A percentile compares a stretch with the other conserved stretches of the same genome.
Conservation (phyloP, 2,797 vertebrate species). For the Poeciliopsis gracilis region DNA sequence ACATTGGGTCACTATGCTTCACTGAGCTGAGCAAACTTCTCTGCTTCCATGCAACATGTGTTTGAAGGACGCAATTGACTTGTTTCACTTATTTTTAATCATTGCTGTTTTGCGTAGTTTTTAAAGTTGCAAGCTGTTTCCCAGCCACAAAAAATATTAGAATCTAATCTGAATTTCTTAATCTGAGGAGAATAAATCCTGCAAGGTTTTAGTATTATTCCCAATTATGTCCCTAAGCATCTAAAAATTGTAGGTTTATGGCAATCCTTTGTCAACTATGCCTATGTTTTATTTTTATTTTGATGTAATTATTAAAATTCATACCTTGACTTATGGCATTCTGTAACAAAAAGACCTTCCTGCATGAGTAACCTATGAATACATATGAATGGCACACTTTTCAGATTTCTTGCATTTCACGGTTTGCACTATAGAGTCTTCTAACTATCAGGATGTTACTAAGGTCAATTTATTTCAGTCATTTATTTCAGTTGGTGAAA, state of each 20-base stretch:
- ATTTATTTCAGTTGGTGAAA: too few species aligned
- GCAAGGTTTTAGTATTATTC: not conserved
- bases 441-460: too few species aligned
- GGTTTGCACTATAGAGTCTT: not conserved
- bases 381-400: not conserved
- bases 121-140: not conserved
- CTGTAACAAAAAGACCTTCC: not conserved
- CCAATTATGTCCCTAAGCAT: not conserved
- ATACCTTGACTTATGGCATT: not conserved
- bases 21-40: slow-evolving; percentile 77
- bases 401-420: not conserved
- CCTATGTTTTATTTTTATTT: not conserved
- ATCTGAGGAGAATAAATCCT: not conserved
- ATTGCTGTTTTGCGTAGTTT: not conserved
- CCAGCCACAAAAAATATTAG: not conserved
- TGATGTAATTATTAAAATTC: not conserved
- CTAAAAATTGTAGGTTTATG: not conserved
- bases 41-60: slow-evolving; percentile 46
- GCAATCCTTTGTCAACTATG: not conserved
- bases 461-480: too few species aligned
- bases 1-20: slow-evolving; percentile 76
- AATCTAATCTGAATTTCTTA: not conserved
- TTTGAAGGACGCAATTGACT: slow-evolving; percentile 41
- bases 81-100: slow-evolving; percentile 12
- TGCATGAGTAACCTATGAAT: not conserved